Conservation (phyloP, 2,888 invertebrate species). For the Belgica antarctica region DNA sequence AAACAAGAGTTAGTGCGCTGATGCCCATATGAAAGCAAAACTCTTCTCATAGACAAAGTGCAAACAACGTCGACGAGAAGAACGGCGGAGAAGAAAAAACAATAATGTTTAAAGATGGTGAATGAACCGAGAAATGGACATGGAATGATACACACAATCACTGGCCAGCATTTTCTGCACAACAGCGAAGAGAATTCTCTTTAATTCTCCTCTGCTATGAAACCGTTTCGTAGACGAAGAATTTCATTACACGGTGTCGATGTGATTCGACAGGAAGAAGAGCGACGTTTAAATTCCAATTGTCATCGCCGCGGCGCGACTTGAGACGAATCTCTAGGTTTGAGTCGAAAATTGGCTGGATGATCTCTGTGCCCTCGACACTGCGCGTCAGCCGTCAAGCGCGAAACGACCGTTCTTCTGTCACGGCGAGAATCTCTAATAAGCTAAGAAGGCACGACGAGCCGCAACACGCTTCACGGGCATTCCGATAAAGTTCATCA, state of each 20-base stretch:
- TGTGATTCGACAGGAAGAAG: slow-evolving; percentile 22
- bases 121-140: background rate
- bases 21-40: background rate
- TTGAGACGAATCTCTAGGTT: background rate
- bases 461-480: too few relatives aligned
- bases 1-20: background rate
- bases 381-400: background rate
- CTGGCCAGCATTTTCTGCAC: background rate
- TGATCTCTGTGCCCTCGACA: slow-evolving; percentile 21
- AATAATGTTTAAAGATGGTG: background rate
- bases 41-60: background rate
- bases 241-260: slow-evolving; percentile 7
- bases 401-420: background rate
- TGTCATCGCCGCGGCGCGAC: background rate
- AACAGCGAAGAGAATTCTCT: background rate
- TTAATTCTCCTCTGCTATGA: background rate
- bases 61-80: background rate
- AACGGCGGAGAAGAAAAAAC: background rate
- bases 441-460: background rate
- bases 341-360: background rate
- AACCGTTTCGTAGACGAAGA: background rate
- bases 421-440: slow-evolving; percentile 8
- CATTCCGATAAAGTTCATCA: slow-evolving; percentile 29
- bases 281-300: background rate
- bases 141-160: background rate